Evolutionary conservation across 2,797 vertebrate genomes (phyloP), one percentile per base, ranked within the genome.

Genomic region (Naso thynnoides): DNA sequence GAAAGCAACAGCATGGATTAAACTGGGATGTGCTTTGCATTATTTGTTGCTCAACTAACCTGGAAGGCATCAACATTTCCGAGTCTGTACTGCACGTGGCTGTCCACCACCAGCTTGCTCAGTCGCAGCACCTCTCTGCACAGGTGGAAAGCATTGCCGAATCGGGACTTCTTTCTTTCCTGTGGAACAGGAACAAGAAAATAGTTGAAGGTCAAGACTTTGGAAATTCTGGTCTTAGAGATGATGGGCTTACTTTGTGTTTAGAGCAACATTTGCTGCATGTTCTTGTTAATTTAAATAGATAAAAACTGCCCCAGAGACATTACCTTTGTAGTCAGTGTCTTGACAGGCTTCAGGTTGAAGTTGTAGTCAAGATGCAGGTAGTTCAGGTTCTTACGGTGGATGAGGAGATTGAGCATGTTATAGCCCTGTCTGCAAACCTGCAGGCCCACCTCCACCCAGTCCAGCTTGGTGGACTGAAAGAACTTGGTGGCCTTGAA

Each of bases 401-500:
- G 98, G 88, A 99, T 99, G 47, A 99, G 95, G 86, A 99, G 89
- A 92, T 99, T 99, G 41, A 99, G 96, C 98, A 99, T 99, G 91
- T 99, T 99, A 95, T 99, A 99, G 66, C 98, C 98, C 89, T 99
- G 98, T 57, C 98, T 92, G 88, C 98, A 99, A 55, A 99, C 98
- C 90, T 99, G 98, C 2, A 99, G 94, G 1, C 98, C 98, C 0
- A 99, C 98, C 74, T 99, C 98, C 79, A 99, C 98, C 98, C 98
- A 99, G 88, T 99, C 98, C 84, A 99, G 93, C 88, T 99, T 99
- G 1, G 98, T 99, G 0, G 98, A 99, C 92, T 99, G 98, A 85
- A 99, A 99, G 91, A 99, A 99, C 90, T 99, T 99, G 0, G 98
- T 99, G 58, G 98, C 97, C 88, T 99, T 99, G 92, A 99, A 99